phyloP scores from a whole-genome alignment of 2,797 vertebrate species.

The Columba guinea region DNA sequence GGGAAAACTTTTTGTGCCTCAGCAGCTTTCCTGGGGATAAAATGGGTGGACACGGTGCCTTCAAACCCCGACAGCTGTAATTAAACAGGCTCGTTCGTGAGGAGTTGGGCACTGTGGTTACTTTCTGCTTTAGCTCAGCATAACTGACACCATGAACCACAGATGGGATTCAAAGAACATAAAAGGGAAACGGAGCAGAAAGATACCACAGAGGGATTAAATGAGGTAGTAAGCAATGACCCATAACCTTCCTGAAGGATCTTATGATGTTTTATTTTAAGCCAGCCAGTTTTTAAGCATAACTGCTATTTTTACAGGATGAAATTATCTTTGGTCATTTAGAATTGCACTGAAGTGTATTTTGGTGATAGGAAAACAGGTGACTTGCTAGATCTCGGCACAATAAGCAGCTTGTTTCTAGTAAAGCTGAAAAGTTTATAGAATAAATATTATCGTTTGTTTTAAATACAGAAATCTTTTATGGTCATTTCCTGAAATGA shows the following conservation, averaged over 20 bases:
- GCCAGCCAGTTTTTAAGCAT: background rate
- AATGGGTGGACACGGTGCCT: background rate
- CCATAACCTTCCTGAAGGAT: conserved; percentile 60
- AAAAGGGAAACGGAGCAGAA: conserved; percentile 70
- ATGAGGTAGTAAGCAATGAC: conserved; percentile 68
- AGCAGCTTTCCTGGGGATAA: background rate
- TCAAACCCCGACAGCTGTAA: background rate
- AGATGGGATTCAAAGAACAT: conserved; percentile 29
- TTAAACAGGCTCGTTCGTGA: background rate
- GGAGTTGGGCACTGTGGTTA: background rate
- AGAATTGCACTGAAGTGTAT: background rate
- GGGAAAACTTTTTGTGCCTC: background rate
- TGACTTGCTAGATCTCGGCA: background rate
- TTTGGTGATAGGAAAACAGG: background rate
- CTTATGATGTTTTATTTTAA: conserved; percentile 48
- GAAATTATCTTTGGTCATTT: background rate
- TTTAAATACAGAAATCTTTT: background rate
- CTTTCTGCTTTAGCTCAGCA: background rate
- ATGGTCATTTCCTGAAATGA: background rate
- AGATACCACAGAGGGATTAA: conserved; percentile 70
- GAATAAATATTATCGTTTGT: background rate
- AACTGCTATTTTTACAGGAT: background rate
- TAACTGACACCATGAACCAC: background rate
- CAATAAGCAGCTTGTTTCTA: background rate
- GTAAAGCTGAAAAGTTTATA: background rate